Evolutionary conservation across 2,797 vertebrate species (phyloP).

Genomic region (Cyclura pinguis): DNA sequence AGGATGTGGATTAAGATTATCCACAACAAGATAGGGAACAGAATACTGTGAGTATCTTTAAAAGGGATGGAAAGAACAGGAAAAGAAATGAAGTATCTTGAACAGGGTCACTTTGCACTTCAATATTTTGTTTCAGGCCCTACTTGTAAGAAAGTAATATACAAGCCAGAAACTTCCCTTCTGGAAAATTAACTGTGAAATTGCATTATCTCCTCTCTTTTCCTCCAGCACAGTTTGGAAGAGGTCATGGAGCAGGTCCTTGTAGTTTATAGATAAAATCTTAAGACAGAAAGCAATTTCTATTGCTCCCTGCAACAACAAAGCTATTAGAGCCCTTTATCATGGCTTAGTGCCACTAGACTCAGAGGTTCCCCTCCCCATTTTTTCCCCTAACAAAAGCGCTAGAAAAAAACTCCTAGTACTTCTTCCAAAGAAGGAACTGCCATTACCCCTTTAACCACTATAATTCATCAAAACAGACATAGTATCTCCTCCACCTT

Average conservation of each 20-base stretch:
- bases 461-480: constrained; percentile 29
- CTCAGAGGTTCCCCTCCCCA: background rate
- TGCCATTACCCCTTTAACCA: constrained; percentile 17
- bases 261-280: background rate
- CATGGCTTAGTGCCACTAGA: background rate
- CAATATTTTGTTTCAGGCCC: background rate
- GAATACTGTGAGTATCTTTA: no score
- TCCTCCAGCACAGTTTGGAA: background rate
- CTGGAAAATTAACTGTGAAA: background rate
- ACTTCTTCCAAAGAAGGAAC: constrained; percentile 13
- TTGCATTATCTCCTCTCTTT: background rate
- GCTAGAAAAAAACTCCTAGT: background rate
- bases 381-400: background rate
- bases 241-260: background rate
- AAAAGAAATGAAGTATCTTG: background rate
- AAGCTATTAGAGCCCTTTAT: constrained; percentile 17
- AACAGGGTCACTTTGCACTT: background rate
- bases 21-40: no score
- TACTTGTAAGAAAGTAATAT: background rate
- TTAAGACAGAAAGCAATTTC: constrained; percentile 22
- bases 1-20: no score
- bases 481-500: constrained; percentile 4
- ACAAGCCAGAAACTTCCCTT: background rate
- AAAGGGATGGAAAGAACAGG: background rate
- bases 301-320: constrained; percentile 4